phyloP scores from a whole-genome alignment of 1,140 invertebrate species.

The Lasioglossum albipes region DNA sequence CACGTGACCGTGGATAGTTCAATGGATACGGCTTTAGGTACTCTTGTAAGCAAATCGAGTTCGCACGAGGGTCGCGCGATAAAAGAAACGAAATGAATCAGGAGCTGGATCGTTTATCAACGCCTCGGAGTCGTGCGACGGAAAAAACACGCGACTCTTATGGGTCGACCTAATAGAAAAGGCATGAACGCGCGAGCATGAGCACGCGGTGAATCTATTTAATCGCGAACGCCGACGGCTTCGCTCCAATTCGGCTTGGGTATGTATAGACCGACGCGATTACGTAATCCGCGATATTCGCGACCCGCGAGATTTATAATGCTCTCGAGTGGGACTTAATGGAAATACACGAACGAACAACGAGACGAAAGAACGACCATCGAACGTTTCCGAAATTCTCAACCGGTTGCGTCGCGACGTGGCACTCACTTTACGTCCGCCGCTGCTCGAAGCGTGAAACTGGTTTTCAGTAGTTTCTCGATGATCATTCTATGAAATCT shows the following conservation, averaged over 20 bases:
- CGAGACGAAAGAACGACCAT: not conserved
- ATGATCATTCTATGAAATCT: slow-evolving; percentile 16
- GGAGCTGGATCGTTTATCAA: not conserved
- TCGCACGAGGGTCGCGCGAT: not conserved
- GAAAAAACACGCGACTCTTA: not conserved
- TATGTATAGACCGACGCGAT: slow-evolving; percentile 19
- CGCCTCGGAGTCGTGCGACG: not conserved
- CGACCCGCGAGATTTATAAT: slow-evolving; percentile 9
- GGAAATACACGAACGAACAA: not conserved
- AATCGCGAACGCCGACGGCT: slow-evolving; percentile 27
- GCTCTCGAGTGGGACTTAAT: not conserved
- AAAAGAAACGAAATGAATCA: not conserved
- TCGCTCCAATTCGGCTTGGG: slow-evolving; percentile 31
- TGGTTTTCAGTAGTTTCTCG: slow-evolving; percentile 38
- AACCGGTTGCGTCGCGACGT: not conserved
- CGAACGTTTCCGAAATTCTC: not conserved
- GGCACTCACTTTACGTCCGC: not conserved
- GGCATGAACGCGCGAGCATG: too few species aligned
- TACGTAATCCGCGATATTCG: slow-evolving; percentile 31
- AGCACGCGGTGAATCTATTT: slow-evolving; percentile 25
- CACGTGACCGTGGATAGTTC: not conserved
- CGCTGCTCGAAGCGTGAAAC: not conserved
- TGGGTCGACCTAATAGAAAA: slow-evolving; percentile 23
- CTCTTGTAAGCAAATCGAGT: not conserved
- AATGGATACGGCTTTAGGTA: not conserved